Conservation (phyloP, 2,113 vertebrate genomes). For the Hipposideros armiger region DNA sequence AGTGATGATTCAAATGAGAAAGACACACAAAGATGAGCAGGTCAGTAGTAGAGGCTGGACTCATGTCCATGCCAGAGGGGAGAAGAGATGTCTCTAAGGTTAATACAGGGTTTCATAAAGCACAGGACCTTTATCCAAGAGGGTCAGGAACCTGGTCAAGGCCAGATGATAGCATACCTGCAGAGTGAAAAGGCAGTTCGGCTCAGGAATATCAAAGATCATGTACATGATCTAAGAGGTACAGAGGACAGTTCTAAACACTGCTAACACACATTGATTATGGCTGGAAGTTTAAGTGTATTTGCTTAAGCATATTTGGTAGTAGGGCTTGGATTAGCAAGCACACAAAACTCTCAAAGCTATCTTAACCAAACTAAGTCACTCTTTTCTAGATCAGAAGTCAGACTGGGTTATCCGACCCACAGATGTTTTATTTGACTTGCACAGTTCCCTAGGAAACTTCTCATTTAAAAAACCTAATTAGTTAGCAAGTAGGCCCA, state of each 20-base stretch:
- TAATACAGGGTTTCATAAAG: not conserved
- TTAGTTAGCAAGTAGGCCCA: not conserved
- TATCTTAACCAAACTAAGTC: not conserved
- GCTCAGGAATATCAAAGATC: not conserved
- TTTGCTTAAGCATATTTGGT: not conserved
- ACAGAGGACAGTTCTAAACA: not conserved
- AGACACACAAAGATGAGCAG: not conserved
- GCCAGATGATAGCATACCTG: not conserved
- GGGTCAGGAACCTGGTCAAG: not conserved
- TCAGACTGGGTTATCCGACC: not conserved
- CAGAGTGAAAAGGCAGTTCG: not conserved
- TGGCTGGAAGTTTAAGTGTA: not conserved
- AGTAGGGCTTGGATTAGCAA: not conserved
- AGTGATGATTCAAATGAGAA: not conserved
- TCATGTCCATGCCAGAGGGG: not conserved
- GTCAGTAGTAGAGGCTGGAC: not conserved
- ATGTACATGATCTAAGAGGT: not conserved
- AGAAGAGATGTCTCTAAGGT: not conserved
- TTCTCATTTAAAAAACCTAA: not conserved
- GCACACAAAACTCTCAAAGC: conserved; percentile 10
- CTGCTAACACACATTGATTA: not conserved
- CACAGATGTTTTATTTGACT: conserved; percentile 13
- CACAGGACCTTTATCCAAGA: not conserved
- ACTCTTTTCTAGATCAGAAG: not conserved
- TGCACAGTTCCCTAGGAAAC: conserved; percentile 4